Evolutionary conservation across 2,888 invertebrate species (phyloP), one percentile per base, ranked within the genome.

Genomic region (Seira sanloemensis): DNA sequence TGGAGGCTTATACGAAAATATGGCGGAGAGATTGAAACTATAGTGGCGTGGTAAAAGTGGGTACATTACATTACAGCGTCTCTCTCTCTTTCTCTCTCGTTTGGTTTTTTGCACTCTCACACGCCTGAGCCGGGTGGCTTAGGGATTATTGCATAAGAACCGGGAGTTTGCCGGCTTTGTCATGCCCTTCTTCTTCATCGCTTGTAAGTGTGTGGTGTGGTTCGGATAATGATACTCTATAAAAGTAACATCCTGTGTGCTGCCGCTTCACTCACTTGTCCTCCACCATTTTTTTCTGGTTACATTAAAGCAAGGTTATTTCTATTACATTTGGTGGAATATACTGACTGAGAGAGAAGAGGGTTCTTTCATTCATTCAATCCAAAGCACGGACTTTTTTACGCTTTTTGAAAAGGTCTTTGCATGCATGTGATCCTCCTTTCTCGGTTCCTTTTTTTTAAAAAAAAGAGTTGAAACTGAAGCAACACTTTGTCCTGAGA

Each of bases 101-200:
- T 58, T n/a, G 58, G 58, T 58, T 58, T 37, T 58, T 58, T 58
- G 58, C 58, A 58, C 58, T 58, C 66, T 66, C 79, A 24, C 73
- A 67, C 19, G 71, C 72, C 77, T 77, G 73, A 73, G 78, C 83
- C 67, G 72, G 83, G 77, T 78, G 78, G 77, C 82, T 82, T 77
- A 77, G 62, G 82, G 83, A 83, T 83, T 83, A 78, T 68, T 83
- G 62, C 72, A 74, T 72, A 78, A 74, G 77, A 78, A 66, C 72
- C 77, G 72, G 77, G 76, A 82, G 82, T 82, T 82, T 77, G 76
- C 82, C 82, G 83, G 83, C 77, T 78, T 83, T 83, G 83, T 73
- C 72, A 83, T 83, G 73, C 67, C 77, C 83, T 50, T 75, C 75
- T 75, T 24, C 27, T 27, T 71, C 71, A 58, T 58, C 58, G 58